These are phyloP conservation scores for Cheiracanthium punctorium DNA, from an alignment of 2,888 invertebrate genomes.

Conservation along the genomic window DNA sequence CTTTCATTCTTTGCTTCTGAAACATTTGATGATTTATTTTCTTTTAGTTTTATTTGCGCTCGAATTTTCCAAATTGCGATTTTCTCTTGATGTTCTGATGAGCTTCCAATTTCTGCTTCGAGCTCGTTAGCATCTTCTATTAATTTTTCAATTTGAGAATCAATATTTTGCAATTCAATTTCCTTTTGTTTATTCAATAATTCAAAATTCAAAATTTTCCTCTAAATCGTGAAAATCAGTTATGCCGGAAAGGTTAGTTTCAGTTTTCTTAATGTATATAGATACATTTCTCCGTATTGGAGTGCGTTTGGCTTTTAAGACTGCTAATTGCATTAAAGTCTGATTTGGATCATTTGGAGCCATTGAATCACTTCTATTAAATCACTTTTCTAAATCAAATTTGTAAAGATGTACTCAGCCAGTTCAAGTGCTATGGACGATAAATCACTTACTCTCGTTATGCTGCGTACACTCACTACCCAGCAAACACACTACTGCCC, in stretches of 20 bases:
- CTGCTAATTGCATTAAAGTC: background rate
- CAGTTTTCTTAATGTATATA: conserved; percentile 1
- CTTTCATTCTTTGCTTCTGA: too few relatives aligned
- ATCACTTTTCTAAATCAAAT: too few relatives aligned
- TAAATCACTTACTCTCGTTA: too few relatives aligned
- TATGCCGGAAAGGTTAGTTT: background rate
- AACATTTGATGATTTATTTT: too few relatives aligned
- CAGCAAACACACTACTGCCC: too few relatives aligned
- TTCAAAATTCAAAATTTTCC: background rate
- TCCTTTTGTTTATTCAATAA: too few relatives aligned
- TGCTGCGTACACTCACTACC: too few relatives aligned
- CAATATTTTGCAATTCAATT: background rate
- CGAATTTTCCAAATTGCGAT: background rate
- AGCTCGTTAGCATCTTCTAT: background rate
- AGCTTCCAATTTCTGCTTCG: background rate
- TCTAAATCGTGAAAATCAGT: background rate
- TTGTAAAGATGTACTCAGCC: too few relatives aligned
- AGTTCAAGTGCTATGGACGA: too few relatives aligned
- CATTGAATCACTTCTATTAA: too few relatives aligned
- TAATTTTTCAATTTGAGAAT: background rate
- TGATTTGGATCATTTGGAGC: background rate
- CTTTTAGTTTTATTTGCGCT: background rate
- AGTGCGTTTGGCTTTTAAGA: background rate
- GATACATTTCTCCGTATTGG: too few relatives aligned
- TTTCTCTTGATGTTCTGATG: background rate